These are phyloP conservation scores for Phrynosoma blainvillii DNA, from an alignment of 2,113 vertebrate genomes.

Conservation along the genomic window DNA sequence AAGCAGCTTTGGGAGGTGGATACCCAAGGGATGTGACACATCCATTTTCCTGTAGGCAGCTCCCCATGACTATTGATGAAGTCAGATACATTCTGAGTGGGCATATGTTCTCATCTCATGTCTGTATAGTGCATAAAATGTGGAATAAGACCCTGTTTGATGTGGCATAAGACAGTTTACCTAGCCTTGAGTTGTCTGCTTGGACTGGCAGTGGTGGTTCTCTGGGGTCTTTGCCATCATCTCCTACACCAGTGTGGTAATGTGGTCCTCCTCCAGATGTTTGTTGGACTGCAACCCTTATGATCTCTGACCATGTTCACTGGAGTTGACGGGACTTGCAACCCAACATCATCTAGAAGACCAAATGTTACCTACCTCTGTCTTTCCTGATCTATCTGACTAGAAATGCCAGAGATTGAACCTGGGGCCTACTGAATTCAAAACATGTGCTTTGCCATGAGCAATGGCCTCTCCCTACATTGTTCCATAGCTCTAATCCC, in stretches of 20 bases:
- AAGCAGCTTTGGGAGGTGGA: too few species aligned
- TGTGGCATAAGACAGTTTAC: not conserved
- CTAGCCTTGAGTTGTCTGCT: not conserved
- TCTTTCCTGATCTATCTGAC: too few species aligned
- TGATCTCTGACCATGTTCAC: not conserved
- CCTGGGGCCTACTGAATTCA: too few species aligned
- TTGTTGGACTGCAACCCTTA: not conserved
- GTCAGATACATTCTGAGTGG: not conserved
- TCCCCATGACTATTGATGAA: not conserved
- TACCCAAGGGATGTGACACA: too few species aligned
- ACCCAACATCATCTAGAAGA: not conserved
- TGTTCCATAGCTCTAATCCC: not conserved
- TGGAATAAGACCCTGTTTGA: not conserved
- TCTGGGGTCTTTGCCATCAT: too few species aligned
- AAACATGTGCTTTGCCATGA: not conserved
- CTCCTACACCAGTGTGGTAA: not conserved
- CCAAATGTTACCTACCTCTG: not conserved
- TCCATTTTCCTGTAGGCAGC: too few species aligned
- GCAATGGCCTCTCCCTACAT: not conserved
- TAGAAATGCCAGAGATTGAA: not conserved
- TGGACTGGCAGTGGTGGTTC: not conserved
- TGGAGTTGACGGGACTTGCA: not conserved
- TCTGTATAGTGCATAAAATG: not conserved
- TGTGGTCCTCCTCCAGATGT: not conserved
- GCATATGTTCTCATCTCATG: not conserved